These are phyloP conservation scores for Umimayanthus chanpuru DNA, from an alignment of 92 coral and sea anemone species.

Conservation along the genomic window DNA sequence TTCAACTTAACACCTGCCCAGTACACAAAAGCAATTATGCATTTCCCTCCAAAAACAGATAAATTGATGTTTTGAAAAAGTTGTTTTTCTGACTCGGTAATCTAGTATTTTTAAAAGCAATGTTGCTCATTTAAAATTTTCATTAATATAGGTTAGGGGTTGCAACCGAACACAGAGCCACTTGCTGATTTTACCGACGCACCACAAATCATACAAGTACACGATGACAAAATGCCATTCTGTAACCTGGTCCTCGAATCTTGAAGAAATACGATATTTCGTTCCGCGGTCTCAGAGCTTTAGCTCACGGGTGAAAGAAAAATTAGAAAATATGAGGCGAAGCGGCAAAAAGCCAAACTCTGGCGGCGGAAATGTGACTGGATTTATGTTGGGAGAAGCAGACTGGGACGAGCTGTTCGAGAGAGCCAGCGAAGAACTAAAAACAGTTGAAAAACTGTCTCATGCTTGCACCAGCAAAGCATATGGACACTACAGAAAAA, in stretches of 20 bases:
- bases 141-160: background rate
- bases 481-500: conserved; percentile 16
- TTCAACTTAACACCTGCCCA: background rate
- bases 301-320: conserved; percentile 29
- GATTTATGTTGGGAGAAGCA: background rate
- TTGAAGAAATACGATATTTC: conserved; percentile 37
- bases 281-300: conserved; percentile 3
- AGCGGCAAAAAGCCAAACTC: background rate
- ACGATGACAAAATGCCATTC: conserved; percentile 13
- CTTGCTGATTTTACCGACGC: background rate
- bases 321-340: conserved; percentile 13
- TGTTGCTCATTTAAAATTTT: background rate
- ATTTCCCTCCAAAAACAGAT: conserved; percentile 19
- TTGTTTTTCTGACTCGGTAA: background rate
- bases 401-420: conserved; percentile 40
- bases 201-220: background rate
- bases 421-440: background rate
- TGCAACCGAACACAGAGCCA: background rate
- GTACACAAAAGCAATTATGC: background rate
- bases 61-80: conserved; percentile 20
- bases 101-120: background rate
- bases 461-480: background rate
- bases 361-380: background rate
- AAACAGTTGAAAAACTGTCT: background rate
- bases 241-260: conserved; percentile 38